Evolutionary conservation across 2,888 invertebrate species (phyloP).

Genomic region (Alsophila aescularia): DNA sequence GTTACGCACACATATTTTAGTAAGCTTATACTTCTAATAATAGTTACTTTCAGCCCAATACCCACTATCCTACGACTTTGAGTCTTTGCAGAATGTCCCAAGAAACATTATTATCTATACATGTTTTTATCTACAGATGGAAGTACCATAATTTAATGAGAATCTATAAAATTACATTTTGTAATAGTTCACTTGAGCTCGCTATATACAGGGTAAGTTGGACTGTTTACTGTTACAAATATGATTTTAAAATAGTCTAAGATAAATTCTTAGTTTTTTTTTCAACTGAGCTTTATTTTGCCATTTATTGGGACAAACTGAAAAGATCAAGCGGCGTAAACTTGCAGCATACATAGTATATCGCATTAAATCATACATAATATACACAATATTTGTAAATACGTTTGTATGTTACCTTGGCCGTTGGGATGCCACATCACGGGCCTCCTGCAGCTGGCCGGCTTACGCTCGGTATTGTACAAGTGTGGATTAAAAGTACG

Average conservation of each 20-base stretch:
- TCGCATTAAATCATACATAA: constrained; percentile 33
- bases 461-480: constrained; percentile 42
- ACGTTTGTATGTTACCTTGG: constrained; percentile 65
- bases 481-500: constrained; percentile 41
- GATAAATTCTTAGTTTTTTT: too few species aligned
- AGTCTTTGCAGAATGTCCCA: constrained; percentile 28
- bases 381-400: constrained; percentile 37
- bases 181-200: too few species aligned
- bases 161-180: too few species aligned
- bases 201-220: too few species aligned
- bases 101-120: constrained; percentile 11
- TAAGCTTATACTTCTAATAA: constrained; percentile 28
- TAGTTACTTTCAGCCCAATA: constrained; percentile 18
- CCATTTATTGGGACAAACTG: constrained; percentile 38
- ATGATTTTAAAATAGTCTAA: too few species aligned
- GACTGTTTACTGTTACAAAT: too few species aligned
- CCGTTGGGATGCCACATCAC: constrained; percentile 76
- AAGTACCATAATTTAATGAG: not conserved
- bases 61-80: constrained; percentile 24
- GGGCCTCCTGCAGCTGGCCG: constrained; percentile 71
- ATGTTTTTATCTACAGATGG: not conserved
- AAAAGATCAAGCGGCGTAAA: constrained; percentile 18
- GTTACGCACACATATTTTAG: constrained; percentile 32
- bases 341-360: constrained; percentile 33
- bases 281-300: too few species aligned